phyloP scores from a whole-genome alignment of 2,113 vertebrate species.

The Cavia aperea region DNA sequence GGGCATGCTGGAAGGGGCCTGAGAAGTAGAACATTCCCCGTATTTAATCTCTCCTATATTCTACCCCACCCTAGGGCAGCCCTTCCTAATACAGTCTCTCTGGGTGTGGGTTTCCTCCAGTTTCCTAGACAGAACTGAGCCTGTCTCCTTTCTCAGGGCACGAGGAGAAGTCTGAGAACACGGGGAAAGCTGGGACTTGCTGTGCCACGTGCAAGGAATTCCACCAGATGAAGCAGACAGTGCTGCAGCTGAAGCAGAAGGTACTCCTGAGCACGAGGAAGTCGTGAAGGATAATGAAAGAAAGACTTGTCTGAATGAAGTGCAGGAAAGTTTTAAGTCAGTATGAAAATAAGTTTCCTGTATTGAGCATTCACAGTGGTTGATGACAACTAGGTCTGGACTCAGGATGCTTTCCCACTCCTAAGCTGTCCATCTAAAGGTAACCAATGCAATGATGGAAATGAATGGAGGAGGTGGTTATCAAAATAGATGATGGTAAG shows the following conservation, averaged over 20 bases:
- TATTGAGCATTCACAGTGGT: accelerated
- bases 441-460: neutral
- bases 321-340: accelerated
- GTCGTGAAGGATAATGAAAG: accelerated
- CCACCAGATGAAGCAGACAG: constrained; percentile 91
- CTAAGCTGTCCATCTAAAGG: neutral
- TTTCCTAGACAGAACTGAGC: constrained; percentile 22
- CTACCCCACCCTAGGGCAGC: neutral
- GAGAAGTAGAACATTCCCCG: neutral
- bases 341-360: accelerated
- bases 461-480: accelerated
- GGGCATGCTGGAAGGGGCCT: neutral
- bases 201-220: constrained; percentile 94
- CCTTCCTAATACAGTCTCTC: neutral
- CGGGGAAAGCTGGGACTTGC: constrained; percentile 83
- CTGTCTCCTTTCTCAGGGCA: constrained; percentile 75
- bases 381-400: neutral
- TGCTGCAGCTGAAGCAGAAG: constrained; percentile 96
- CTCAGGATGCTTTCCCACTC: accelerated
- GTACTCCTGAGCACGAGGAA: constrained; percentile 59
- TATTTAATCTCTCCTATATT: accelerated
- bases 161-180: constrained; percentile 85
- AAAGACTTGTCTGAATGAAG: accelerated
- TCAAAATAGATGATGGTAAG: accelerated
- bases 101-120: neutral